Evolutionary conservation across 2,888 invertebrate genomes (phyloP).

Genomic region (Disparrhopalites patrizii): DNA sequence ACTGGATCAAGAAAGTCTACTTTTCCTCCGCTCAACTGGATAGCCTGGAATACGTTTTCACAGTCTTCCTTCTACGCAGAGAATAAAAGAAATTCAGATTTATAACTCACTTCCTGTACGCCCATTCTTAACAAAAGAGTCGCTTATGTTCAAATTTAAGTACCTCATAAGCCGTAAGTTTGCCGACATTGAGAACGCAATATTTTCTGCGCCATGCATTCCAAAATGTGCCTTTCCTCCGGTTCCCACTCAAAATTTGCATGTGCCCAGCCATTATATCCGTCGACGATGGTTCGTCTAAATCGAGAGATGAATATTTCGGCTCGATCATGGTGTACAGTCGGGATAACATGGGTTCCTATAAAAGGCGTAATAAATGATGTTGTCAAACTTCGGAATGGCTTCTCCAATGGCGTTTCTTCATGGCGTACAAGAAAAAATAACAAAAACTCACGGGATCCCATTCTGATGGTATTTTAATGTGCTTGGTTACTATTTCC

Average conservation of each 20-base stretch:
- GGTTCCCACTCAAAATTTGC: conserved; percentile 48
- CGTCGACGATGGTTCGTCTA: conserved; percentile 19
- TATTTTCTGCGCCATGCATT: conserved; percentile 59
- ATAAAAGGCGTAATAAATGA: background rate
- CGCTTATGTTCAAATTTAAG: background rate
- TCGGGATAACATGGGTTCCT: conserved; percentile 43
- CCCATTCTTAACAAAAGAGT: background rate
- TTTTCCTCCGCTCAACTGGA: conserved; percentile 56
- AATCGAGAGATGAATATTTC: conserved; percentile 28
- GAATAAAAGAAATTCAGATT: background rate
- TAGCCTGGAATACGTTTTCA: conserved; percentile 52
- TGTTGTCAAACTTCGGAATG: no score
- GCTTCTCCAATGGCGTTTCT: no score
- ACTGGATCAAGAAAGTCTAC: conserved; percentile 54
- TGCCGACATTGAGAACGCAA: conserved; percentile 50
- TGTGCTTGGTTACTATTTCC: conserved; percentile 46
- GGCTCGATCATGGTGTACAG: conserved; percentile 40
- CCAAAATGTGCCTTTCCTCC: conserved; percentile 57
- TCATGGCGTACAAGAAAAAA: background rate
- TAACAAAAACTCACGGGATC: conserved; percentile 41
- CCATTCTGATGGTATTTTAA: conserved; percentile 46
- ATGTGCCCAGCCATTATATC: conserved; percentile 41
- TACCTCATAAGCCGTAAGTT: conserved; percentile 45
- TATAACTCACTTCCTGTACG: no score
- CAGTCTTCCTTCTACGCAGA: conserved; percentile 51